Evolutionary conservation across 2,888 invertebrate species (phyloP).

Genomic region (Ctena decussata): DNA sequence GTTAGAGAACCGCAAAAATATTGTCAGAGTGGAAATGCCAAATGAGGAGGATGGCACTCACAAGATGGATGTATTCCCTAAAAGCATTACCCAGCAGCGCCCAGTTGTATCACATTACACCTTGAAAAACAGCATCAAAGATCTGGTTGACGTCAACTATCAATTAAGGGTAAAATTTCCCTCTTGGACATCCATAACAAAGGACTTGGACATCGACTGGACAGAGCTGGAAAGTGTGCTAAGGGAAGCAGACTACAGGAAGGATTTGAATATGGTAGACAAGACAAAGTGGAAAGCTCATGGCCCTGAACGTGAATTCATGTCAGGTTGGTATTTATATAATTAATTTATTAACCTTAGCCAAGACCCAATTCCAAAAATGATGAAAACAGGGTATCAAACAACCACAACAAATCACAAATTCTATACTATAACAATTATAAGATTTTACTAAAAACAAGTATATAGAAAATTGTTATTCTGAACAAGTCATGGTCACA

Average conservation of each 20-base stretch:
- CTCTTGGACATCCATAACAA: neutral
- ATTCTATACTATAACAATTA: too few species aligned
- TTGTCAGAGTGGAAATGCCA: neutral
- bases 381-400: too few species aligned
- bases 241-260: constrained; percentile 11
- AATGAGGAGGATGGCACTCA: neutral
- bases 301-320: constrained; percentile 10
- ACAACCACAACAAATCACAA: too few species aligned
- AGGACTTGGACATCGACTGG: constrained; percentile 6
- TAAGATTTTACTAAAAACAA: too few species aligned
- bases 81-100: neutral
- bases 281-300: constrained; percentile 12
- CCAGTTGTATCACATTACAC: neutral
- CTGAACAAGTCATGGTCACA: too few species aligned
- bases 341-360: neutral
- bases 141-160: constrained; percentile 3
- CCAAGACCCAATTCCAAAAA: too few species aligned
- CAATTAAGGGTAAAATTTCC: constrained; percentile 3
- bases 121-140: constrained; percentile 10
- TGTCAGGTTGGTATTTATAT: neutral
- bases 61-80: neutral
- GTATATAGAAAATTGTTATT: too few species aligned
- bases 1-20: neutral
- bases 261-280: constrained; percentile 15
- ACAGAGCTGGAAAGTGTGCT: constrained; percentile 1